These are phyloP conservation scores for Okapia johnstoni DNA, from an alignment of 2,113 vertebrate species.

Conservation along the genomic window DNA sequence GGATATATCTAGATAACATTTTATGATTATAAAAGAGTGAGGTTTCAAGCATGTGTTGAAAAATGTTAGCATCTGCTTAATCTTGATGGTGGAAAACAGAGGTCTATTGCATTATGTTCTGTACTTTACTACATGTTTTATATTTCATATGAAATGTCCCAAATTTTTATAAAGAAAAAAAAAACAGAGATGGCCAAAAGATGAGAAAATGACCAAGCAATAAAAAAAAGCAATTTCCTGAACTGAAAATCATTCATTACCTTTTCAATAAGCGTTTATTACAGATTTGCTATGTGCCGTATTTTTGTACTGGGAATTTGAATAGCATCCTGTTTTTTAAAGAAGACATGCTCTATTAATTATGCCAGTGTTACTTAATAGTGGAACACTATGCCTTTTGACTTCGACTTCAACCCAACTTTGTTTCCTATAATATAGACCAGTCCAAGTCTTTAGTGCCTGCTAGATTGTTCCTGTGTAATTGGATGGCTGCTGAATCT, in stretches of 20 bases:
- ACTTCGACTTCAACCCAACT: conserved; percentile 44
- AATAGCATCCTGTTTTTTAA: conserved; percentile 13
- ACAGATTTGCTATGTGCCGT: neutral
- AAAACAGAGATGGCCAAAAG: neutral
- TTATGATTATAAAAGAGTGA: neutral
- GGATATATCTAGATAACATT: too few relatives aligned
- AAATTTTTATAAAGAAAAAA: neutral
- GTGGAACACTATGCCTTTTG: neutral
- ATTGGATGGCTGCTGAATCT: neutral
- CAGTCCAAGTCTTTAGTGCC: conserved; percentile 5
- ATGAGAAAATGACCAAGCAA: neutral
- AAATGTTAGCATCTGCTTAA: conserved; percentile 15
- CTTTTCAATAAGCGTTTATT: conserved; percentile 17
- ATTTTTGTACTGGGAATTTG: conserved; percentile 6
- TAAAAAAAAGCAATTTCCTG: neutral
- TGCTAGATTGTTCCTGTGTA: neutral
- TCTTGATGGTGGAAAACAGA: neutral
- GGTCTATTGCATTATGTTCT: neutral
- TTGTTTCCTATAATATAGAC: conserved; percentile 41
- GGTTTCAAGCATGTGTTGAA: neutral
- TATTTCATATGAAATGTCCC: conserved; percentile 20
- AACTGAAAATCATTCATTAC: neutral
- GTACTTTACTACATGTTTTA: neutral
- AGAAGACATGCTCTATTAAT: conserved; percentile 11
- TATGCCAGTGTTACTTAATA: conserved; percentile 3